A percentile compares a stretch with the other conserved stretches of the same genome.
Evolutionary conservation across 2,113 vertebrate species (phyloP).

Genomic region (Serinus canaria): DNA sequence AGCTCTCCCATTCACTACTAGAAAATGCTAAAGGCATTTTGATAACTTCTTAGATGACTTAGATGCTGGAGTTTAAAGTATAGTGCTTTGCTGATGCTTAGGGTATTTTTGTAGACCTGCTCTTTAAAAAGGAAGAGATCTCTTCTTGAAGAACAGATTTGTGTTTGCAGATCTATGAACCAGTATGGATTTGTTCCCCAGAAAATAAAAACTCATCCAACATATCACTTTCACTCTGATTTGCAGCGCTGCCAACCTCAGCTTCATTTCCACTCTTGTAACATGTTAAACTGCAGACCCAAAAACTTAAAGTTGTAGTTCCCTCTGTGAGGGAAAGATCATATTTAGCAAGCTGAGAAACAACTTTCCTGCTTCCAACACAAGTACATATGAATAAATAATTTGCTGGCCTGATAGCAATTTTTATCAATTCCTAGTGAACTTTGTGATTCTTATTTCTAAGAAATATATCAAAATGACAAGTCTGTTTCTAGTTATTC

Average conservation of each 20-base stretch:
- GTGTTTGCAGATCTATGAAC: neutral
- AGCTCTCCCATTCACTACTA: neutral
- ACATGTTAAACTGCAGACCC: neutral
- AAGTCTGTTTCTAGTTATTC: neutral
- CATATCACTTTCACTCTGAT: neutral
- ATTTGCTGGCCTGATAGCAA: neutral
- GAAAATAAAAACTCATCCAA: neutral
- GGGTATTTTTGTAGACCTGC: neutral
- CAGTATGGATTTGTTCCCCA: neutral
- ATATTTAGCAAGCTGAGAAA: neutral
- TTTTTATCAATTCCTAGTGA: neutral
- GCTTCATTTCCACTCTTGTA: neutral
- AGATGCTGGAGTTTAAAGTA: neutral
- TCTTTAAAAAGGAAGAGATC: neutral
- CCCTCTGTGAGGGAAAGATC: neutral
- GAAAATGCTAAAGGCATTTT: neutral
- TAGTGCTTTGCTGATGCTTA: neutral
- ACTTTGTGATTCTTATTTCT: neutral
- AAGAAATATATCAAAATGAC: neutral
- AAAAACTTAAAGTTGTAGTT: neutral
- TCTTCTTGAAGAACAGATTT: neutral
- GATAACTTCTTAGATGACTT: neutral
- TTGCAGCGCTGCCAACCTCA: neutral
- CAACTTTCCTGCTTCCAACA: neutral
- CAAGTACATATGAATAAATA: neutral